Evolutionary conservation across 2,797 vertebrate genomes (phyloP), one percentile per base, ranked within the genome.

Genomic region (Acipenser ruthenus): DNA sequence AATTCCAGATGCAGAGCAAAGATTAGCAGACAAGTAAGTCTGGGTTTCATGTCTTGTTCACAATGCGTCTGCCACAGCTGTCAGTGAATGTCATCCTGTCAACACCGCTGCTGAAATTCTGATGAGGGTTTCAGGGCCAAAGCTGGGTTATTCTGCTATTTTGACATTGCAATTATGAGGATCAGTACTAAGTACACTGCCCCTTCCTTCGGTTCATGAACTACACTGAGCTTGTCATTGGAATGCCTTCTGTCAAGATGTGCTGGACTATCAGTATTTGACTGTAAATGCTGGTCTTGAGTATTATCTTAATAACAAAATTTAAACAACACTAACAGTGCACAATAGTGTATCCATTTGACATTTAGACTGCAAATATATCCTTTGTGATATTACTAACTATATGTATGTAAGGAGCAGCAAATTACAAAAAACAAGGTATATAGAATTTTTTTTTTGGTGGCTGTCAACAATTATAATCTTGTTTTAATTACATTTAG

Each of bases 101-200:
- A 56, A 18, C n/a, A 10, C 18, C 10, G 10, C 70, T 68, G 64
- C 15, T 72, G 68, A 76, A 80, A 69, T 71, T 76, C 72, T 85
- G 85, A 86, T 82, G 85, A 82, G 79, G 82, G 80, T 79, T 79
- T 78, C 78, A 60, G 66, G 72, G 79, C 79, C 80, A 78, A 65
- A 70, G 79, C 79, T 82, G 83, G 80, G 86, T 86, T 86, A 83
- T 80, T 79, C 79, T 74, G 79, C 84, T 83, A 83, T 84, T 84
- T 79, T 75, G 82, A 82, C 79, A 81, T 81, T 78, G 77, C 75
- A 37, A 77, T 82, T 73, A 70, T 69, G 3, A 4, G 73, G 71
- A 74, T 80, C 73, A 68, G 71, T 37, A 37, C 5, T 5, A 37
- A 37, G 5, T 37, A 37, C 48, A 67, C 9, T 62, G 49, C 49